Evolutionary conservation across 2,888 invertebrate genomes (phyloP).

Genomic region (Diarsia brunnea): DNA sequence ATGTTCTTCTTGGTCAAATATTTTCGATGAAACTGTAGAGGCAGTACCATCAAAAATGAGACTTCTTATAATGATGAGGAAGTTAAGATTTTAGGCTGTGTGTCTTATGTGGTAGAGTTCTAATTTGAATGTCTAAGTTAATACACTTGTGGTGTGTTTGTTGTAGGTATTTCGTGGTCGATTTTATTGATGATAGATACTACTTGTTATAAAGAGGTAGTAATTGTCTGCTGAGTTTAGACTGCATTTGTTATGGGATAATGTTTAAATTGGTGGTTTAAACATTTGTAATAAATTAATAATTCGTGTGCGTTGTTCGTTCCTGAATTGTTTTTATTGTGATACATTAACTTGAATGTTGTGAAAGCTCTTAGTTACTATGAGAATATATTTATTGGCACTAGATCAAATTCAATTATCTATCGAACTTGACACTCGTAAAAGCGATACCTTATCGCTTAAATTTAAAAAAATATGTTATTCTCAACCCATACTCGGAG

Average conservation of each 20-base stretch:
- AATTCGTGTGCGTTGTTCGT: neutral
- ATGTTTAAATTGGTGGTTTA: neutral
- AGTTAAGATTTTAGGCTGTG: neutral
- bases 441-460: neutral
- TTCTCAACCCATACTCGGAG: too few relatives aligned
- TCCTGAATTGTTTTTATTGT: neutral
- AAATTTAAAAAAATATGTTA: neutral
- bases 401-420: neutral
- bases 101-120: neutral
- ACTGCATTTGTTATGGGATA: neutral
- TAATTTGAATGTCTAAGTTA: neutral
- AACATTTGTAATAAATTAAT: neutral
- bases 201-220: neutral
- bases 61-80: neutral
- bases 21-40: neutral
- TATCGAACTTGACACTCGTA: neutral
- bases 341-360: neutral
- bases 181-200: neutral
- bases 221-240: neutral
- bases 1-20: neutral
- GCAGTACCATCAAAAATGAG: neutral
- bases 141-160: neutral
- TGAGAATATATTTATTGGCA: neutral
- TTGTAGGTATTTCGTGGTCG: neutral
- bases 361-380: neutral